Percentiles rank a stretch among this genome's conserved stretches.
These are phyloP conservation scores for Monochamus saltuarius DNA, from an alignment of 1,140 invertebrate genomes.

Conservation along the genomic window DNA sequence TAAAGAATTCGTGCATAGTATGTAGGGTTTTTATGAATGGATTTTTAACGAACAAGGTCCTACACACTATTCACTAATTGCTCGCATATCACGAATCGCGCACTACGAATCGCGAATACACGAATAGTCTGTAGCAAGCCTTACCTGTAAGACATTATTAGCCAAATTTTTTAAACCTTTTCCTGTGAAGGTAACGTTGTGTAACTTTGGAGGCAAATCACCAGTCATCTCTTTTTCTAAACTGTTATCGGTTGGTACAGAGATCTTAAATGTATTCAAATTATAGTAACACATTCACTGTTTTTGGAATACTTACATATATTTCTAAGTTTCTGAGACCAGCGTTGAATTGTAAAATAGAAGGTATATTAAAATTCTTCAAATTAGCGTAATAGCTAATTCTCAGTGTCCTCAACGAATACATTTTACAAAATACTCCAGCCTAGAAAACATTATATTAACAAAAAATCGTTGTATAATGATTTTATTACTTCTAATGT, in stretches of 20 bases:
- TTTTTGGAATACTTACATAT: constrained; percentile 58
- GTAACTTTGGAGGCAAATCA: constrained; percentile 70
- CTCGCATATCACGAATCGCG: no score
- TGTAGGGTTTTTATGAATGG: no score
- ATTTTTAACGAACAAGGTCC: no score
- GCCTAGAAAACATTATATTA: constrained; percentile 55
- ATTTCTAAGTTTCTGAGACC: constrained; percentile 71
- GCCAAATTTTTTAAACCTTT: constrained; percentile 63
- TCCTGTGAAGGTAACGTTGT: constrained; percentile 75
- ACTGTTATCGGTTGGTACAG: constrained; percentile 60
- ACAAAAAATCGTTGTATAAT: not conserved
- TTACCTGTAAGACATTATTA: constrained; percentile 66
- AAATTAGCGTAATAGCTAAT: constrained; percentile 69
- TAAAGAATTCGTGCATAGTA: no score
- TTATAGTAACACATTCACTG: no score
- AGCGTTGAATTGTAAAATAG: constrained; percentile 66
- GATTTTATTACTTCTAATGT: constrained; percentile 66
- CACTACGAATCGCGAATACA: no score
- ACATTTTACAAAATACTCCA: constrained; percentile 73
- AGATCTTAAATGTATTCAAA: constrained; percentile 54
- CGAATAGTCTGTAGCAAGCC: no score
- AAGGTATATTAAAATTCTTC: constrained; percentile 74
- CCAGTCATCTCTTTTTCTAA: constrained; percentile 73
- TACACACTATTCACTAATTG: no score
- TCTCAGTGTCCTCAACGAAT: constrained; percentile 66